Percentiles rank a stretch among this genome's conserved stretches.
phyloP scores from a whole-genome alignment of 2,797 vertebrate genomes.

The Microtus agrestis region DNA sequence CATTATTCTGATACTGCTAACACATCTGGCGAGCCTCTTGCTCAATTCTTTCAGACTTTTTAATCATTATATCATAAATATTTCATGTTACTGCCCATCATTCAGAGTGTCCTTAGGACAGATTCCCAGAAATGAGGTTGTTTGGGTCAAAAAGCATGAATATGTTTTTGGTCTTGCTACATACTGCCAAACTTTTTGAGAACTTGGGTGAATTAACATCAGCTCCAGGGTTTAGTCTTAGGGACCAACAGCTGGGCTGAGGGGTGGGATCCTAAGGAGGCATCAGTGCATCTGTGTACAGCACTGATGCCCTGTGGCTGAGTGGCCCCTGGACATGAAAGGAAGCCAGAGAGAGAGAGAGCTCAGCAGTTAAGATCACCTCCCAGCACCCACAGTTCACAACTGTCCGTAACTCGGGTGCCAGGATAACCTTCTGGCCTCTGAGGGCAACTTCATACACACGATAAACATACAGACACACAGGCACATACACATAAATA shows the following conservation, averaged over 20 bases:
- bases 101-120: slow-evolving; percentile 67
- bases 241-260: not conserved
- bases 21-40: slow-evolving; percentile 56
- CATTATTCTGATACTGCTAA: slow-evolving; percentile 58
- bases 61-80: slow-evolving; percentile 74
- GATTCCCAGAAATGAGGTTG: slow-evolving; percentile 77
- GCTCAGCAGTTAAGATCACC: too few species aligned
- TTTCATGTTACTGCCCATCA: slow-evolving; percentile 70
- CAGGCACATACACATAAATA: not conserved
- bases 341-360: not conserved
- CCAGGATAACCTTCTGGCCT: not conserved
- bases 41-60: slow-evolving; percentile 57
- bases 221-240: not conserved
- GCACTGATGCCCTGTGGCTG: not conserved
- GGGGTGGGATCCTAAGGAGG: not conserved
- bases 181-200: slow-evolving; percentile 28
- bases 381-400: not conserved
- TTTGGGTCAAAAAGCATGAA: slow-evolving; percentile 68
- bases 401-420: not conserved
- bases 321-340: not conserved
- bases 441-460: not conserved
- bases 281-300: not conserved
- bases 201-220: slow-evolving; percentile 33
- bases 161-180: slow-evolving; percentile 50
- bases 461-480: not conserved